Evolutionary conservation across 2,113 vertebrate species (phyloP).

Genomic region (Gallinago undulata): DNA sequence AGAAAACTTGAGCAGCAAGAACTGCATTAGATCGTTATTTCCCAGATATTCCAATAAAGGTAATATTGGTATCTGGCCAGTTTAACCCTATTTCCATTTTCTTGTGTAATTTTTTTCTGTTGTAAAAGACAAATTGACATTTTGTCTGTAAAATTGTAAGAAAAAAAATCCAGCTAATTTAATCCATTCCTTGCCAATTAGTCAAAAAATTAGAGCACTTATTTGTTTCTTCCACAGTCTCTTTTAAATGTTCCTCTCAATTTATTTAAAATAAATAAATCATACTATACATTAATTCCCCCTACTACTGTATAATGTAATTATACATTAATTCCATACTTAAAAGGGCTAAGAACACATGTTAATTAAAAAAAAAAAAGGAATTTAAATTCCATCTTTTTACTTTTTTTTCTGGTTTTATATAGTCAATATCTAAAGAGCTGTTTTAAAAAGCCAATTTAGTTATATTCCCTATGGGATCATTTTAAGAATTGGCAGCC

Average conservation of each 20-base stretch:
- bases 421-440: background rate
- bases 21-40: background rate
- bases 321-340: no score
- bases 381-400: background rate
- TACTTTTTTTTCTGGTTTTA: background rate
- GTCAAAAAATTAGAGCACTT: background rate
- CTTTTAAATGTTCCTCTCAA: background rate
- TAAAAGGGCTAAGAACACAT: fast-evolving
- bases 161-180: background rate
- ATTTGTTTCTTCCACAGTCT: background rate
- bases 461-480: background rate
- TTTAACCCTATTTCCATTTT: background rate
- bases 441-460: background rate
- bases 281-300: background rate
- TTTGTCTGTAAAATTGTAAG: background rate
- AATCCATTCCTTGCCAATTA: background rate
- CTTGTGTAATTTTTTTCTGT: background rate
- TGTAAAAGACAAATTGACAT: background rate
- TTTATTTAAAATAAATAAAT: background rate
- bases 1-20: background rate
- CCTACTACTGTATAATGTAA: no score
- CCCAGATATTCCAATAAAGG: background rate
- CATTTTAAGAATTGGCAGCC: background rate
- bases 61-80: background rate
- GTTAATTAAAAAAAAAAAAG: background rate